These are phyloP conservation scores for Nestor notabilis DNA, from an alignment of 2,113 vertebrate genomes.

Conservation along the genomic window DNA sequence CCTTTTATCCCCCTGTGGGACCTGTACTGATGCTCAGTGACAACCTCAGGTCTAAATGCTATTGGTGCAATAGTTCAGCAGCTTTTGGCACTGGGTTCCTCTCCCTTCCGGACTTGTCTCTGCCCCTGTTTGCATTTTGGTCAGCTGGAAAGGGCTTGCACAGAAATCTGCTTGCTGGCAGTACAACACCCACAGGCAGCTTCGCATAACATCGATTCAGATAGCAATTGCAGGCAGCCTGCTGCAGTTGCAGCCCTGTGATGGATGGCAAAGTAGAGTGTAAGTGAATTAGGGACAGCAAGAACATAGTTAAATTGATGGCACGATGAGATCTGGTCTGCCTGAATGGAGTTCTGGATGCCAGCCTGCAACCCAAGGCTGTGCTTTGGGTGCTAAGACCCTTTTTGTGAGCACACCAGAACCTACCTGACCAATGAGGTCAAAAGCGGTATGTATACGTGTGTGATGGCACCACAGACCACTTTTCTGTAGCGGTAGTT, in stretches of 20 bases:
- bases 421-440: neutral
- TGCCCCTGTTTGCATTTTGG: neutral
- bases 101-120: neutral
- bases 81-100: neutral
- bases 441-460: accelerated
- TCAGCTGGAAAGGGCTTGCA: neutral
- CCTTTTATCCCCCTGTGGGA: neutral
- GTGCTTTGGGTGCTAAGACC: neutral
- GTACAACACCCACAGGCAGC: neutral
- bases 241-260: neutral
- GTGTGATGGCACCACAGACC: neutral
- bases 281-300: neutral
- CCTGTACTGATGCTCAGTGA: neutral
- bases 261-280: neutral
- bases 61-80: neutral
- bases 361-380: neutral
- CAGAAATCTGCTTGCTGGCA: neutral
- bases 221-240: neutral
- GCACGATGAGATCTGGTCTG: neutral
- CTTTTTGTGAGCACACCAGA: neutral
- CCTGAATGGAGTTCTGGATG: neutral
- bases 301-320: neutral
- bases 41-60: neutral
- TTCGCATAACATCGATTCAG: neutral
- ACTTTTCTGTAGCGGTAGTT: neutral